Base-by-base conservation (phyloP, 2,888 invertebrate species). In the Drosophila tanythrix region DNA sequence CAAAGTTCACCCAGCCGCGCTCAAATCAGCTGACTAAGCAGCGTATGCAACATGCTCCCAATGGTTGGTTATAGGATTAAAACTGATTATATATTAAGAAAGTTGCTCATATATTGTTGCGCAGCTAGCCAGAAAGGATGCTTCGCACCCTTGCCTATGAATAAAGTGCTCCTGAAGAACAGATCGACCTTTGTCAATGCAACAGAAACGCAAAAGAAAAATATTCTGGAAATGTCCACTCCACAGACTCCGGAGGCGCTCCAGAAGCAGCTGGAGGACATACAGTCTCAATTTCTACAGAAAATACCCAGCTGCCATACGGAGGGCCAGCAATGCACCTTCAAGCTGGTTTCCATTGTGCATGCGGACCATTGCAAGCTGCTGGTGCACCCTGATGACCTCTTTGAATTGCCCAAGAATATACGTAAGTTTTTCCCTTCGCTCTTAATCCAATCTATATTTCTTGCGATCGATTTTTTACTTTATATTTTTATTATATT, bases 331-430 rank as follows among this genome's bases (percentile, higher is more conserved):
- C 33, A 38, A 10, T 50, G n/a, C 11, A 11, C 27, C 25, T 90
- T 63, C 62, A 89, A 86, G 65, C 78, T 90, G 29, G 70, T 91
- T n/a, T 61, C 76, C 6, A n/a, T 90, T 50, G 52, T 75, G 0
- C 59, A 65, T 3, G 74, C 79, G 29, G 81, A 82, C 0, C 74
- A 74, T 3, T 77, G 75, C 21, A 74, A 78, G 38, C 31, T 87
- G 51, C 48, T 90, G 15, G 58, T 88, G 7, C 71, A 76, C 10
- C 67, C 80, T 0, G 81, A 81, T 31, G 82, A 88, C 48, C 21
- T 81, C 33, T 21, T 62, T 2, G 59, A 53, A 13, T 38, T 88
- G 27, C 82, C 91, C 11, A 77, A 65, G 18, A 69, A 64, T 18
- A 35, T 87, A 6, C 83, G 91, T 91, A 52, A 83, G 88, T 29